Conservation (phyloP, 2,888 invertebrate species). For the Lycia hirtaria region DNA sequence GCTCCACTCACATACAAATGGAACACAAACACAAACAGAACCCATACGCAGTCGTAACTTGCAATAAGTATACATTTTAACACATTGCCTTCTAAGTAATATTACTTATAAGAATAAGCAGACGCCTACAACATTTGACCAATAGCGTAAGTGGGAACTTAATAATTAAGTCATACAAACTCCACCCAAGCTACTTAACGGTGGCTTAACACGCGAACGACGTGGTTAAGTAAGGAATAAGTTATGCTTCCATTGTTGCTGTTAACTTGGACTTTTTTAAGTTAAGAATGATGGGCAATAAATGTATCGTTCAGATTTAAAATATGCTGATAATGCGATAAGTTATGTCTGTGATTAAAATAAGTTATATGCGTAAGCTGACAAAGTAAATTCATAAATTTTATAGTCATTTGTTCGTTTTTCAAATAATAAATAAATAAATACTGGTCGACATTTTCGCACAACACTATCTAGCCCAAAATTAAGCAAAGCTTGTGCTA, state of each 20-base stretch:
- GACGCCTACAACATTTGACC: conserved; percentile 19
- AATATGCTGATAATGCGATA: not conserved
- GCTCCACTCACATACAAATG: too few relatives aligned
- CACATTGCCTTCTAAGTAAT: not conserved
- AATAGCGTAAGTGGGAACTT: conserved; percentile 22
- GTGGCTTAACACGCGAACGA: conserved; percentile 20
- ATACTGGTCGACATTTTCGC: too few relatives aligned
- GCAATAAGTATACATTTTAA: too few relatives aligned
- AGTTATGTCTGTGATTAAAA: not conserved
- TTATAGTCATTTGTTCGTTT: too few relatives aligned
- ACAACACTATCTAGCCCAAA: too few relatives aligned
- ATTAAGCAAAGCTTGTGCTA: too few relatives aligned
- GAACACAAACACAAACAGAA: too few relatives aligned
- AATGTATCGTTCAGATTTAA: not conserved
- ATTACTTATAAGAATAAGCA: not conserved
- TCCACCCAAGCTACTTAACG: conserved; percentile 15
- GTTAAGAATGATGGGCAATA: not conserved
- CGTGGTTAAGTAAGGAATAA: conserved; percentile 4
- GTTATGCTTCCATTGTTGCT: conserved; percentile 16
- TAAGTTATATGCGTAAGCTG: too few relatives aligned
- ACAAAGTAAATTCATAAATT: too few relatives aligned
- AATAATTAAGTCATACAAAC: conserved; percentile 12
- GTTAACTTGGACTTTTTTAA: conserved; percentile 4
- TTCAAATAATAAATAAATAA: too few relatives aligned
- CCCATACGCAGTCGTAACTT: too few relatives aligned